Evolutionary conservation across 1,140 invertebrate genomes (phyloP), one percentile per base, ranked within the genome.

Genomic region (Physella acuta): DNA sequence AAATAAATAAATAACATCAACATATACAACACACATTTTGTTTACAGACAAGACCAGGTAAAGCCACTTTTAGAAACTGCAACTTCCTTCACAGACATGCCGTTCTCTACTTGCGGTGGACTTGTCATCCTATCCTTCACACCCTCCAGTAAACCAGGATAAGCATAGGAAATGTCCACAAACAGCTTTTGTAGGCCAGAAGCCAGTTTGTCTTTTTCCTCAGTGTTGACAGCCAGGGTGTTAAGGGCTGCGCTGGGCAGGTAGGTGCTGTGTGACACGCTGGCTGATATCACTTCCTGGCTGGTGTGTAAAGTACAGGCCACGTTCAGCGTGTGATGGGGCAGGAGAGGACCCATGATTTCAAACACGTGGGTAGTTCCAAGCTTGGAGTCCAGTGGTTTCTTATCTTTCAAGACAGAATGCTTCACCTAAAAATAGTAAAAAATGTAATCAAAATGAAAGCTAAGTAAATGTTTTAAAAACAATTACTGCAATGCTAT

Each of bases 251-350:
- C 66, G 24, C 58, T 62, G 36, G 71, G 71, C 26, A 34, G 17
- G 37, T 72, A 67, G 20, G 59, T 72, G 53, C 44, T 68, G 61
- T 24, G 52, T 26, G 66, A 64, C 4, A 72, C 14, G 33, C 26
- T 16, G 1, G 61, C 58, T 0, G 49, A 56, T 20, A n/a, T 24
- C 3, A 28, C 20, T 8, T 26, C 30, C 1, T 20, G n/a, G 26
- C 31, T 44, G 11, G 44, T 5, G 8, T 51, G 36, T n/a, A 68
- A 34, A 1, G 69, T 31, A 30, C 64, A 28, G 3, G 60, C 34
- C 14, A 72, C 64, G 53, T 72, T 72, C 24, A 72, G 66, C 17
- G 51, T 28, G 30, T 72, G 66, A 34, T 72, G 71, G 5, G 71
- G 71, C 4, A 72, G 37, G 0, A 72, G n/a, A 11, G 71, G 71